Conservation (phyloP, 2,113 vertebrate species). For the Cochlearius cochlearius region DNA sequence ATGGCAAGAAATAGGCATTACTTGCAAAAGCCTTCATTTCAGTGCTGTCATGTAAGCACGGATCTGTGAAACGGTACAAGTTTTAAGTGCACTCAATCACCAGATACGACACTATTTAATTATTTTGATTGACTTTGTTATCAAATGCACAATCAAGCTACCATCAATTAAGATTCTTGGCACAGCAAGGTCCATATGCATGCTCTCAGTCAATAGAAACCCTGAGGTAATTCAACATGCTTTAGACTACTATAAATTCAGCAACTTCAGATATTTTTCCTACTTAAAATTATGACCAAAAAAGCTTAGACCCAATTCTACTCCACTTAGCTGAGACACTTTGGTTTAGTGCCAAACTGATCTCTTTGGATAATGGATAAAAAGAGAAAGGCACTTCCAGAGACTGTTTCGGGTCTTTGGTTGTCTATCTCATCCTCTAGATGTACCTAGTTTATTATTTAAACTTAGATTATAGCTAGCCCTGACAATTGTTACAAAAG, state of each 20-base stretch:
- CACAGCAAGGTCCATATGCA: neutral
- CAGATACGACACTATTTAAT: neutral
- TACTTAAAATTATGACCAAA: neutral
- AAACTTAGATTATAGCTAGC: neutral
- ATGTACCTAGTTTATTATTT: neutral
- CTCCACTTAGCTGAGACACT: neutral
- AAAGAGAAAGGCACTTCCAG: neutral
- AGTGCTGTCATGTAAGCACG: neutral
- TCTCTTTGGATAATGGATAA: neutral
- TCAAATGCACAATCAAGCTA: neutral
- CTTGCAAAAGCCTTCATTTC: neutral
- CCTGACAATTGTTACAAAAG: neutral
- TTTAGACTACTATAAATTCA: neutral
- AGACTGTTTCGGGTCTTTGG: neutral
- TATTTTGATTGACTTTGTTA: conserved; percentile 2
- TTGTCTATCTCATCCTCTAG: neutral
- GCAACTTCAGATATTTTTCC: neutral
- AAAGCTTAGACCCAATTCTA: neutral
- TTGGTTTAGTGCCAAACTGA: neutral
- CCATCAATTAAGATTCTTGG: neutral
- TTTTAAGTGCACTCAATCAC: neutral
- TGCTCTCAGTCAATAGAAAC: neutral
- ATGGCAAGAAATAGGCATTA: neutral
- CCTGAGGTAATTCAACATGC: neutral
- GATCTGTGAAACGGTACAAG: neutral